Evolutionary conservation across 2,888 invertebrate genomes (phyloP).

Genomic region (Physocephala rufipes): DNA sequence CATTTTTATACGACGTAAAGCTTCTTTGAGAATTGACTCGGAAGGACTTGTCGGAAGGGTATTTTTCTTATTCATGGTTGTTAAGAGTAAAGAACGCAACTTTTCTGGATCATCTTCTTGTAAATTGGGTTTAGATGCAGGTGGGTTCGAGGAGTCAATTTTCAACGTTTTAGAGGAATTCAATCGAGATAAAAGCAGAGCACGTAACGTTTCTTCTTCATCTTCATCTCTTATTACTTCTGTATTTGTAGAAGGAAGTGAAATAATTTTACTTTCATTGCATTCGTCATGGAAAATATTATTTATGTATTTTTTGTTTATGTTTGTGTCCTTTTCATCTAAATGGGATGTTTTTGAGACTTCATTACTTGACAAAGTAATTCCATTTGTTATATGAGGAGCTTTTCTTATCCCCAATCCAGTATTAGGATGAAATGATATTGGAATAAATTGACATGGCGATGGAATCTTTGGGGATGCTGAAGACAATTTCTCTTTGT

Average conservation of each 20-base stretch:
- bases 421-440: not conserved
- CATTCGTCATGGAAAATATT: not conserved
- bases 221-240: conserved; percentile 50
- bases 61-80: conserved; percentile 52
- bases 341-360: not conserved
- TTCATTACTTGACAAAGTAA: too few relatives aligned
- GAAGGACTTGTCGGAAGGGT: conserved; percentile 45
- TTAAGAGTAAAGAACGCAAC: conserved; percentile 53
- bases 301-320: not conserved
- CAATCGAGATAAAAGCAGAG: conserved; percentile 56
- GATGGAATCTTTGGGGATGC: not conserved
- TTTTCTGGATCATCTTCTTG: conserved; percentile 50
- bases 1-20: conserved; percentile 57
- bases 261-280: not conserved
- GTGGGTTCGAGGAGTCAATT: conserved; percentile 13
- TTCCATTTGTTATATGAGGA: too few relatives aligned
- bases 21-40: conserved; percentile 59
- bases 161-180: conserved; percentile 48
- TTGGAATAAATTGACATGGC: not conserved
- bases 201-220: conserved; percentile 60
- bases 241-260: not conserved
- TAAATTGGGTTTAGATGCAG: not conserved
- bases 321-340: not conserved
- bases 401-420: not conserved
- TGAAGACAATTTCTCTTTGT: conserved; percentile 1